Conservation (phyloP, 2,113 vertebrate species). For the Trogon melanurus region DNA sequence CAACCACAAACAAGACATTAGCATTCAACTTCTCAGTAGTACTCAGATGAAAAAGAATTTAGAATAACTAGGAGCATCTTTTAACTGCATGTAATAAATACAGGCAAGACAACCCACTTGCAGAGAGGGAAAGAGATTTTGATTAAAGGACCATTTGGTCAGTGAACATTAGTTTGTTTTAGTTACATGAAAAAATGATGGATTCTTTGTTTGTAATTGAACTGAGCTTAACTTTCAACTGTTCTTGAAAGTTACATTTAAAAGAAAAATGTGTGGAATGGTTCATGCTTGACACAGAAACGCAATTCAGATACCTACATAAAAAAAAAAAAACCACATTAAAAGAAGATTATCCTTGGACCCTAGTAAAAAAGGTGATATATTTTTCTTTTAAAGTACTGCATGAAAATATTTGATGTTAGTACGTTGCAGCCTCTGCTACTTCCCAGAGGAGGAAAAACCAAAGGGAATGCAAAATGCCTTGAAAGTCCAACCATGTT, state of each 20-base stretch:
- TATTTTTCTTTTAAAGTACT: constrained; percentile 1
- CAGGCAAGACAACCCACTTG: neutral
- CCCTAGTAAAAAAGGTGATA: neutral
- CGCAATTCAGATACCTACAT: neutral
- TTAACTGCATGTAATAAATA: neutral
- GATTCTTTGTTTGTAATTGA: neutral
- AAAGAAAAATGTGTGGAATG: neutral
- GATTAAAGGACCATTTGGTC: neutral
- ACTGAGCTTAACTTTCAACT: neutral
- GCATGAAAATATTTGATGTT: neutral
- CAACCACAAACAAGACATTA: neutral
- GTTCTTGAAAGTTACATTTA: neutral
- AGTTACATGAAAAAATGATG: neutral
- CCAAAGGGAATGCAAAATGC: neutral
- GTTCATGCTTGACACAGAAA: neutral
- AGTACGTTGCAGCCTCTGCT: neutral
- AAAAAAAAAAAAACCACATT: neutral
- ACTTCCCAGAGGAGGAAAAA: neutral
- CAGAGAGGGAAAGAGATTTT: neutral
- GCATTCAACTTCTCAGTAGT: neutral
- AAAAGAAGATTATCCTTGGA: neutral
- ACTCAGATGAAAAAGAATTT: neutral
- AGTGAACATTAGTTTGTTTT: neutral
- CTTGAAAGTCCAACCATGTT: neutral
- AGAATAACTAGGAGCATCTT: neutral